Percentiles rank a stretch among this genome's conserved stretches.
Evolutionary conservation across 2,888 invertebrate genomes (phyloP).

Genomic region (Ichneumoninae sp.): DNA sequence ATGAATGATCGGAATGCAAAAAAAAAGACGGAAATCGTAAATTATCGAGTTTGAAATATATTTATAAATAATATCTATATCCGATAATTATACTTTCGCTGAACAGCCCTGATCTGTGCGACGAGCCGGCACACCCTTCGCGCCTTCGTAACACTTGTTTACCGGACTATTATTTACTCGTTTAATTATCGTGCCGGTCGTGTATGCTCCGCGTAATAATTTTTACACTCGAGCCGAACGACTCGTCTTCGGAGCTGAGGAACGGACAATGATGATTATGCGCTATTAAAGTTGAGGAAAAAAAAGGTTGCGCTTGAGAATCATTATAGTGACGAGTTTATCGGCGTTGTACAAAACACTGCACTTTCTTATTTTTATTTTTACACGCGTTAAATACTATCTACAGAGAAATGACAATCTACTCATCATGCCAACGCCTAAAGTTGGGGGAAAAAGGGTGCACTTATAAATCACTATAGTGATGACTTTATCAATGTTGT

Average conservation of each 20-base stretch:
- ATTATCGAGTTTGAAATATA: constrained; percentile 1
- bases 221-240: not conserved
- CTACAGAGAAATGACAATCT: not conserved
- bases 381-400: not conserved
- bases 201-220: not conserved
- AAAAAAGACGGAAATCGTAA: constrained; percentile 31
- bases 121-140: not conserved
- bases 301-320: constrained; percentile 4
- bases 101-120: not conserved
- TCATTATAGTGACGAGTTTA: not conserved
- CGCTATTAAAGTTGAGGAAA: constrained; percentile 18
- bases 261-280: constrained; percentile 3
- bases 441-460: constrained; percentile 7
- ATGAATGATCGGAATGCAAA: constrained; percentile 21
- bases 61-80: not conserved
- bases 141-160: not conserved
- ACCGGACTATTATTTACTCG: not conserved
- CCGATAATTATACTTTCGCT: constrained; percentile 11
- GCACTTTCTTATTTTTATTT: no score
- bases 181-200: not conserved
- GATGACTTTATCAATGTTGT: not conserved
- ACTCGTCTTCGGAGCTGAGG: not conserved
- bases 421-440: constrained; percentile 4
- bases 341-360: not conserved
- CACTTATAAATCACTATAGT: not conserved